Evolutionary conservation across 2,113 vertebrate species (phyloP), one percentile per base, ranked within the genome.

Genomic region (Balaenoptera acutorostrata): DNA sequence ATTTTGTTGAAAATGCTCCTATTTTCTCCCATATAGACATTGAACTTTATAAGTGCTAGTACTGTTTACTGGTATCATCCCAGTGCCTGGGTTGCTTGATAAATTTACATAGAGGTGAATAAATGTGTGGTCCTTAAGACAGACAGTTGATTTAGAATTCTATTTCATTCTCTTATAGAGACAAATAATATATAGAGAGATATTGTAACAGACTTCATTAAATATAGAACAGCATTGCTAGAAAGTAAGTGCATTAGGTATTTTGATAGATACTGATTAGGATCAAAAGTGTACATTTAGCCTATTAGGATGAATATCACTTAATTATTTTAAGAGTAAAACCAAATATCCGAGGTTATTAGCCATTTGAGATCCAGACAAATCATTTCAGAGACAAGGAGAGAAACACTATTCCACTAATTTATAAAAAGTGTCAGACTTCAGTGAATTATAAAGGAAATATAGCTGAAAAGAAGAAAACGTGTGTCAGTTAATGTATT

Each of bases 261-360:
- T 83, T 78, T 80, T 83, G 44, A 39, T 68, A 71, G 78, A 86
- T n/a, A 72, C 8, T 89, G 33, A 82, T 94, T 92, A 78, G 68
- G 12, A 75, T 85, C 31, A 88, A 93, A 97, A 90, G 27, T 44
- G 8, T 44, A 66, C 1, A 92, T 21, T 91, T 78, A 61, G 25
- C 61, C 7, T 92, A 96, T 92, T 84, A 80, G 46, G 61, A 93
- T 87, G 52, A 94, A 9, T 64, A 63, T 29, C 27, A 82, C 57
- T 44, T 61, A 90, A 66, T 72, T 95, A 92, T 66, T 52, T 72
- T 93, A 78, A 96, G 36, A 36, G 0, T 20, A 69, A 96, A 97
- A 7, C 14, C 74, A 80, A 90, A 68, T 44, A 39, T 44, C 13
- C 6, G 33, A 4, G 21, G 64, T 86, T 74, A 64, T 80, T 86